Conservation (phyloP, 1,140 invertebrate genomes). For the Temnothorax curvispinosus region DNA sequence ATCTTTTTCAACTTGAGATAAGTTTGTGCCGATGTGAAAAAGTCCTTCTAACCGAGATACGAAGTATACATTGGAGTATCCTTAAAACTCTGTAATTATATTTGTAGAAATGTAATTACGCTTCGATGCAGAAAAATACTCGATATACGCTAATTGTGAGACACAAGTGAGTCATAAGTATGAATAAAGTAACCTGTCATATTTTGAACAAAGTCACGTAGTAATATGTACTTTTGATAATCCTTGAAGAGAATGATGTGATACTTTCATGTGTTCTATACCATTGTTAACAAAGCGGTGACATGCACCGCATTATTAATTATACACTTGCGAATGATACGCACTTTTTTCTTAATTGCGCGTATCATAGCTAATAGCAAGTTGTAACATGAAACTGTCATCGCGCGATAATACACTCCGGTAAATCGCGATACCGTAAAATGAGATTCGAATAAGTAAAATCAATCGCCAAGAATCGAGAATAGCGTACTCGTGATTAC, state of each 20-base stretch:
- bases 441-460: background rate
- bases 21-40: background rate
- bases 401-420: background rate
- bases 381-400: slow-evolving; percentile 11
- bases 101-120: background rate
- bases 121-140: background rate
- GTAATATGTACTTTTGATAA: background rate
- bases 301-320: slow-evolving; percentile 9
- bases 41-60: background rate
- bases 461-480: background rate
- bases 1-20: background rate
- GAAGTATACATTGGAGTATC: background rate
- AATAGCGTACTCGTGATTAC: slow-evolving; percentile 1
- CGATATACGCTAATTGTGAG: background rate
- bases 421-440: slow-evolving; percentile 20
- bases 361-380: background rate
- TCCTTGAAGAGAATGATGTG: background rate
- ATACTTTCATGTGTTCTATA: background rate
- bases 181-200: background rate
- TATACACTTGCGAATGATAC: background rate
- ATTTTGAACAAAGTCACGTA: background rate
- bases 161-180: background rate
- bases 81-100: background rate
- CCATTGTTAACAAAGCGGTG: background rate
- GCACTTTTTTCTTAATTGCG: slow-evolving; percentile 10